Evolutionary conservation across 1,140 invertebrate species (phyloP).

Genomic region (Musca vetustissima): DNA sequence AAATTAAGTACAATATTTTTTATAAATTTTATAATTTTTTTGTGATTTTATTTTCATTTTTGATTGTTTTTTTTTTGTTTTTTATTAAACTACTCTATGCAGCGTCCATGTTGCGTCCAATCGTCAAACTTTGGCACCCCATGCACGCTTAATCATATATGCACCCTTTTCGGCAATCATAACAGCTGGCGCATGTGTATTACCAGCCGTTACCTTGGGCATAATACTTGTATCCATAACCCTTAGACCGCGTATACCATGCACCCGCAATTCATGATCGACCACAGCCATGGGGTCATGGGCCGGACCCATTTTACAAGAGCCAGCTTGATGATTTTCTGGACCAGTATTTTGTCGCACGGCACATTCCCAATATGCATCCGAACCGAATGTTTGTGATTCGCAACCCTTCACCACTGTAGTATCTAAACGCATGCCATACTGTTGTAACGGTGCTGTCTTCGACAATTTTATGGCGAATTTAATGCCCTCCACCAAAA

Average conservation of each 20-base stretch:
- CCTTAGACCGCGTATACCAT: slow-evolving; percentile 60
- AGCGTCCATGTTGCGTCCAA: slow-evolving; percentile 54
- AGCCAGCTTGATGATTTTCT: slow-evolving; percentile 82
- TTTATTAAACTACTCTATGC: slow-evolving; percentile 54
- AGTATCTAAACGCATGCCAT: slow-evolving; percentile 71
- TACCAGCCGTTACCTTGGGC: slow-evolving; percentile 65
- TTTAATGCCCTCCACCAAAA: slow-evolving; percentile 74
- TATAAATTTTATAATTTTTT: slow-evolving; percentile 25
- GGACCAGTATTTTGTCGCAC: slow-evolving; percentile 73
- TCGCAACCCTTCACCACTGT: slow-evolving; percentile 74
- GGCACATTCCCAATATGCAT: slow-evolving; percentile 81
- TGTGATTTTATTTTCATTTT: not conserved
- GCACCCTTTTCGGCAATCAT: slow-evolving; percentile 69
- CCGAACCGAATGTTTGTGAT: slow-evolving; percentile 69
- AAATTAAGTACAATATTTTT: not conserved
- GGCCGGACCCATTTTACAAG: slow-evolving; percentile 66
- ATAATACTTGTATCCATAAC: slow-evolving; percentile 68
- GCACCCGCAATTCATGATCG: slow-evolving; percentile 60
- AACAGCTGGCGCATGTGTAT: slow-evolving; percentile 65
- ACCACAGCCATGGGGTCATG: slow-evolving; percentile 62
- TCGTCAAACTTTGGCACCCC: slow-evolving; percentile 57
- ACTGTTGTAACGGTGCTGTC: slow-evolving; percentile 67
- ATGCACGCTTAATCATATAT: slow-evolving; percentile 68
- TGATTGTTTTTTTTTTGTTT: slow-evolving; percentile 9
- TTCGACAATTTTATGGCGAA: slow-evolving; percentile 70